Conservation (phyloP, 2,797 vertebrate genomes). For the Clarias laeviceps region DNA sequence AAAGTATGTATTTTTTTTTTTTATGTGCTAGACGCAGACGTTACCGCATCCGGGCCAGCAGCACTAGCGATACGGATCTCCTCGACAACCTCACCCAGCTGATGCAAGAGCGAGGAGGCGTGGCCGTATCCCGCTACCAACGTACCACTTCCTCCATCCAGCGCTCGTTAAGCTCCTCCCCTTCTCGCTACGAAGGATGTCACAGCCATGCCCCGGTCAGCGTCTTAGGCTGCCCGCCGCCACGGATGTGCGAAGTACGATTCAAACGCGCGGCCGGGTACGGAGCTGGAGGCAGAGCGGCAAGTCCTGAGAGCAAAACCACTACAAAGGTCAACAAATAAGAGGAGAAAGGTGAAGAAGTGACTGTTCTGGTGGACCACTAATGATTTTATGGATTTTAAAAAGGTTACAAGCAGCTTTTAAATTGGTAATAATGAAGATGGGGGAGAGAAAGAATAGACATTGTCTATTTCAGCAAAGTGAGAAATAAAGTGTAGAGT, state of each 20-base stretch:
- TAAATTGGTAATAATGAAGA: neutral
- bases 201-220: slow-evolving; percentile 91
- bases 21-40: slow-evolving; percentile 80
- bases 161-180: slow-evolving; percentile 92
- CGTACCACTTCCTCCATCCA: slow-evolving; percentile 90
- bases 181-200: slow-evolving; percentile 86
- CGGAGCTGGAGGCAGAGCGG: slow-evolving; percentile 73
- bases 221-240: slow-evolving; percentile 88
- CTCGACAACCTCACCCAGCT: slow-evolving; percentile 93
- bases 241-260: slow-evolving; percentile 76
- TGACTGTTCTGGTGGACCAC: neutral
- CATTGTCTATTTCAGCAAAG: neutral
- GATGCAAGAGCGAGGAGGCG: slow-evolving; percentile 85
- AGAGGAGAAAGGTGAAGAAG: slow-evolving; percentile 6
- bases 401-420: slow-evolving; percentile 31
- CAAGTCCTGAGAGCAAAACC: slow-evolving; percentile 75
- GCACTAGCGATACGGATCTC: slow-evolving; percentile 93
- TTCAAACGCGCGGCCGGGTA: slow-evolving; percentile 77
- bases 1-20: neutral
- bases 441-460: neutral
- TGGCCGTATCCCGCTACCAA: slow-evolving; percentile 86
- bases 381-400: neutral
- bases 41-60: slow-evolving; percentile 91
- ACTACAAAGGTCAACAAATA: slow-evolving; percentile 87
- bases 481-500: neutral